Percentiles rank a stretch among this genome's conserved stretches.
phyloP scores from a whole-genome alignment of 2,797 vertebrate species.

The Synanceia verrucosa region DNA sequence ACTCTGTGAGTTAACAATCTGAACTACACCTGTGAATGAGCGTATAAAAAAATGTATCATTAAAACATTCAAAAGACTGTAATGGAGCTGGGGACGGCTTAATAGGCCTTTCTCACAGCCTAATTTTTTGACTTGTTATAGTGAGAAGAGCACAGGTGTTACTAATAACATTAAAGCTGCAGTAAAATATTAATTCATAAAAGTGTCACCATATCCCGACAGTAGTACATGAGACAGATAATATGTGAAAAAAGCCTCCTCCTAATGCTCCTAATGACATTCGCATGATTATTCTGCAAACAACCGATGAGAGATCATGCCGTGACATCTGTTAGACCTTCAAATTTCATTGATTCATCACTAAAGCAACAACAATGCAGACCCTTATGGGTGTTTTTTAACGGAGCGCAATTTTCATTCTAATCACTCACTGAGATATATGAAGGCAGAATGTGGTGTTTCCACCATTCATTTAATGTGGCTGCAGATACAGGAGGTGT shows the following conservation, averaged over 20 bases:
- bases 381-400: neutral
- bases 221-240: no score
- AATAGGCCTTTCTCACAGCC: neutral
- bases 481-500: neutral
- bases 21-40: neutral
- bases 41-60: neutral
- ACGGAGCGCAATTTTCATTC: neutral
- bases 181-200: no score
- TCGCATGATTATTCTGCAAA: no score
- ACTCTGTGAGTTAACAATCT: no score
- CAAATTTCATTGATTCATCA: neutral
- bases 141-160: neutral
- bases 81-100: neutral
- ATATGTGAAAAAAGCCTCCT: no score
- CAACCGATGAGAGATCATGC: no score
- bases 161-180: neutral
- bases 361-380: neutral
- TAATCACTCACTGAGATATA: neutral
- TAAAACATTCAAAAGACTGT: neutral
- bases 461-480: neutral
- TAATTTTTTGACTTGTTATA: neutral
- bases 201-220: no score
- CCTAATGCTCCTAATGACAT: no score
- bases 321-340: neutral
- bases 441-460: neutral